Conservation (phyloP, 2,113 vertebrate genomes). For the Mesoclemmys tuberculata region DNA sequence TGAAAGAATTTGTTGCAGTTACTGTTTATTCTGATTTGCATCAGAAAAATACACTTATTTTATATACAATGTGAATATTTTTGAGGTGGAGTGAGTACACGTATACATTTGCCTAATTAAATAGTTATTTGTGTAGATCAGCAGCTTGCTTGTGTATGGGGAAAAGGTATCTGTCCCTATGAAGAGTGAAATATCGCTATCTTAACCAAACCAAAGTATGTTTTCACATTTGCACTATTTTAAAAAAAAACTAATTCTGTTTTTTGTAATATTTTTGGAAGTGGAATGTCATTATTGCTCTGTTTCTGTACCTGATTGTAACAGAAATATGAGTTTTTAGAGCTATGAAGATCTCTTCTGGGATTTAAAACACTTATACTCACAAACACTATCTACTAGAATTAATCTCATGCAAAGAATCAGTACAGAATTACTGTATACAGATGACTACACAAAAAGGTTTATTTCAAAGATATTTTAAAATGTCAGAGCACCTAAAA, state of each 20-base stretch:
- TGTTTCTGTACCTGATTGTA: background rate
- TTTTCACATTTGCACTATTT: background rate
- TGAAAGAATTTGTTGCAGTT: background rate
- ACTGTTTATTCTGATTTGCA: background rate
- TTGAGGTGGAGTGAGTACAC: background rate
- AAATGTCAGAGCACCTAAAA: background rate
- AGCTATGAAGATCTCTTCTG: background rate
- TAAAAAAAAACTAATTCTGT: background rate
- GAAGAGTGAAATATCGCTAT: background rate
- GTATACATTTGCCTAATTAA: background rate
- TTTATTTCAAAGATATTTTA: background rate
- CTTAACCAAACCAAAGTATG: background rate
- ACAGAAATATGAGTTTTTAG: background rate
- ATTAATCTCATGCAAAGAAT: background rate
- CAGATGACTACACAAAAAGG: background rate
- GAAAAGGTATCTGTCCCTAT: background rate
- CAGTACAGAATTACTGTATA: background rate
- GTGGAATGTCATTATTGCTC: background rate
- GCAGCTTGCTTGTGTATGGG: background rate
- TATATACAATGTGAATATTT: background rate
- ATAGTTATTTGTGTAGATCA: background rate
- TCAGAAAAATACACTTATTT: background rate
- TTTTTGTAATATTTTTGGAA: background rate
- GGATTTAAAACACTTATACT: background rate
- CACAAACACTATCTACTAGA: background rate